phyloP scores from a whole-genome alignment of 92 coral and sea anemone genomes.

The Parazoanthus swiftii region DNA sequence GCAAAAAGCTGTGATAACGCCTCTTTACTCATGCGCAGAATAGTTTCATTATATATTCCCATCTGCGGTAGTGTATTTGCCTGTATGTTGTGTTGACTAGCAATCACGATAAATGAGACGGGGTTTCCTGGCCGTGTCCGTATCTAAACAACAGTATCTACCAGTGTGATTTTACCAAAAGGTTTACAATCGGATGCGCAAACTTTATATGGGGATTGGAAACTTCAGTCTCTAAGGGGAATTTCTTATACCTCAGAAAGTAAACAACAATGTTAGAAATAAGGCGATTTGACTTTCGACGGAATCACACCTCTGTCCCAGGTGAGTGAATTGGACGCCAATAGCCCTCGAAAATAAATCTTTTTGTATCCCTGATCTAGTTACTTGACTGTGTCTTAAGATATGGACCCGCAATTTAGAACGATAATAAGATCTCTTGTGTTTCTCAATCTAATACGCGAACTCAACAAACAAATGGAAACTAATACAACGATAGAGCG shows the following conservation, averaged over 20 bases:
- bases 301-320: neutral
- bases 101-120: neutral
- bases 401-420: neutral
- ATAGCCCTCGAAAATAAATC: neutral
- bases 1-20: neutral
- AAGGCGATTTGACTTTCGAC: neutral
- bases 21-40: slow-evolving; percentile 15
- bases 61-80: slow-evolving; percentile 13
- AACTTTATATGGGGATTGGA: neutral
- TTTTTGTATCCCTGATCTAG: neutral
- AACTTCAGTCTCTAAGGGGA: neutral
- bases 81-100: slow-evolving; percentile 13
- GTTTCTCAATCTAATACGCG: neutral
- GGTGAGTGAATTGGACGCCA: neutral
- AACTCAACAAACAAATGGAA: neutral
- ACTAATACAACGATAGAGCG: neutral
- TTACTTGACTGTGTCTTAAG: neutral
- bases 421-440: neutral
- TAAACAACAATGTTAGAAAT: neutral
- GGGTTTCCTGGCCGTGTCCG: neutral
- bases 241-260: neutral
- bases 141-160: neutral
- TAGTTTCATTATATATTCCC: slow-evolving; percentile 3
- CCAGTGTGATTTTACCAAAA: neutral
- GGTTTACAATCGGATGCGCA: neutral